These are phyloP conservation scores for Trogon melanurus DNA, from an alignment of 2,113 vertebrate genomes.

Conservation along the genomic window DNA sequence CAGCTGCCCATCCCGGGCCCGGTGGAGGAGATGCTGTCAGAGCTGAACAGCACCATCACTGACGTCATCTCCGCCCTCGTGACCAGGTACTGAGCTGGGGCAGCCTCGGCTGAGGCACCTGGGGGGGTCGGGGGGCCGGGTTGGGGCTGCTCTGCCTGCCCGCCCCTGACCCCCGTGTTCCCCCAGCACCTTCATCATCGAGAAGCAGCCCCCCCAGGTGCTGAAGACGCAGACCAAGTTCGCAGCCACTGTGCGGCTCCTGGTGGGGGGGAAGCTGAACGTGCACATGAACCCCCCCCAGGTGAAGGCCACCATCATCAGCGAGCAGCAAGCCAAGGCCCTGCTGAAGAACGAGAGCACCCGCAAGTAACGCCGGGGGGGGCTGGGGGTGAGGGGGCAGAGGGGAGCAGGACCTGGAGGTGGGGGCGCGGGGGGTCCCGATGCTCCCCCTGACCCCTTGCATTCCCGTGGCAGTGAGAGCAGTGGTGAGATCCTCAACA, in stretches of 20 bases:
- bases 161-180: neutral
- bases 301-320: conserved; percentile 98
- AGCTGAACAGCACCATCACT: conserved; percentile 93
- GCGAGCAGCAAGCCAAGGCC: conserved; percentile 93
- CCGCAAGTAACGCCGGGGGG: conserved; percentile 78
- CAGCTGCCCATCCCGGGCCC: conserved; percentile 95
- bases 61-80: conserved; percentile 97
- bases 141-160: neutral
- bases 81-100: conserved; percentile 82
- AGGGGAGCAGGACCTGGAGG: accelerated
- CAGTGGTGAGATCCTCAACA: conserved; percentile 96
- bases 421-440: neutral
- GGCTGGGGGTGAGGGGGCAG: neutral
- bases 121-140: accelerated
- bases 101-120: neutral
- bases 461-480: conserved; percentile 80
- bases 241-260: conserved; percentile 91
- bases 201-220: conserved; percentile 98
- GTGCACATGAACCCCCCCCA: conserved; percentile 98
- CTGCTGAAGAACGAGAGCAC: conserved; percentile 92
- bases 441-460: neutral
- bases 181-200: conserved; percentile 95
- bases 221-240: conserved; percentile 98
- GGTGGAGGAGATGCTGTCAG: conserved; percentile 90
- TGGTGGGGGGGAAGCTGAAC: conserved; percentile 95